Conservation (phyloP, 2,113 vertebrate genomes). For the Terrapene triunguis region DNA sequence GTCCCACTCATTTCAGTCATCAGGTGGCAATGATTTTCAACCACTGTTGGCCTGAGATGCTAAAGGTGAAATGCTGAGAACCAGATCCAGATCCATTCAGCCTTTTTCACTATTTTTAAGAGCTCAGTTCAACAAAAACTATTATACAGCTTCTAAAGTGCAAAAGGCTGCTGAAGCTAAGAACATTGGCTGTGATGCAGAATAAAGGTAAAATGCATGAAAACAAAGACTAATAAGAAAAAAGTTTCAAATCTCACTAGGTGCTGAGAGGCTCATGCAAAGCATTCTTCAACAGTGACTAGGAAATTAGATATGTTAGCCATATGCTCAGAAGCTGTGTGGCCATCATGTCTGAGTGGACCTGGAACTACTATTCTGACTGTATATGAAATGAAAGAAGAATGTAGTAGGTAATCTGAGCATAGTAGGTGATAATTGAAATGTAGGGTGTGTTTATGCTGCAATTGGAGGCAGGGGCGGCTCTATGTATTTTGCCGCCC, state of each 20-base stretch:
- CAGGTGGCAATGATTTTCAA: conserved; percentile 47
- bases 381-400: conserved; percentile 28
- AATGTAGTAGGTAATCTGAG: conserved; percentile 43
- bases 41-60: not conserved
- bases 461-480: not conserved
- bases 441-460: not conserved
- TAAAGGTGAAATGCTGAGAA: not conserved
- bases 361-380: conserved; percentile 32
- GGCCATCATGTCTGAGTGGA: conserved; percentile 19
- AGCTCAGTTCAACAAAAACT: not conserved
- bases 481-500: too few relatives aligned
- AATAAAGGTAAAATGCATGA: not conserved
- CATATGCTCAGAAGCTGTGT: conserved; percentile 9
- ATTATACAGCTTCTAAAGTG: not conserved
- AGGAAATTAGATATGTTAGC: not conserved
- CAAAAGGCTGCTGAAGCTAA: not conserved
- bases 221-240: conserved; percentile 3
- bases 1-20: conserved; percentile 30
- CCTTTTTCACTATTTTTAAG: not conserved
- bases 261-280: not conserved
- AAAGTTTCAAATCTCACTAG: conserved; percentile 11
- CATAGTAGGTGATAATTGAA: conserved; percentile 59
- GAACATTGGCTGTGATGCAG: not conserved
- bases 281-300: not conserved
- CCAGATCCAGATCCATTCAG: not conserved